A percentile compares a stretch with the other conserved stretches of the same genome.
These are phyloP conservation scores for Leptura quadrifasciata DNA, from an alignment of 2,888 invertebrate species.

Conservation along the genomic window DNA sequence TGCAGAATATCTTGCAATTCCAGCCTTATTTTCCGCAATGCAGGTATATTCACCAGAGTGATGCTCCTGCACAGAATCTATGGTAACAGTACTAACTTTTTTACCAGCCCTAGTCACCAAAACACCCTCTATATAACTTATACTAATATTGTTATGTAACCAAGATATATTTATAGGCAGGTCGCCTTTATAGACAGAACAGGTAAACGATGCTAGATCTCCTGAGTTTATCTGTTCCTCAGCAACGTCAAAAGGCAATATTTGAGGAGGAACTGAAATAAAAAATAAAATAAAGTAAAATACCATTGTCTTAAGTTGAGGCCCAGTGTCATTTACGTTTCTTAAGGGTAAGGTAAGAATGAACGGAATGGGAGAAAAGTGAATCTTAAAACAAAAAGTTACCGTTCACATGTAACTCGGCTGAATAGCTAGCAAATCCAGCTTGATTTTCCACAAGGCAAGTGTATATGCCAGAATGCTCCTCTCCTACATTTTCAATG, in stretches of 20 bases:
- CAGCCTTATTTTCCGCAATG: conserved; percentile 83
- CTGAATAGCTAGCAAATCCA: conserved; percentile 75
- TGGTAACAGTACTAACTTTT: conserved; percentile 75
- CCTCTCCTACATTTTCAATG: conserved; percentile 77
- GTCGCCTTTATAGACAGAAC: conserved; percentile 87
- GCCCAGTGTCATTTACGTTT: conserved; percentile 14
- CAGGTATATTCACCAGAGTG: conserved; percentile 76
- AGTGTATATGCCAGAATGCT: conserved; percentile 79
- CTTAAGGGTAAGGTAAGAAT: conserved; percentile 4
- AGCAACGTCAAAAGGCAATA: conserved; percentile 86
- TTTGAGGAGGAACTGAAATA: conserved; percentile 84
- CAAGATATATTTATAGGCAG: conserved; percentile 85
- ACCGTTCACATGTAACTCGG: conserved; percentile 82
- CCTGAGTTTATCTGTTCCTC: conserved; percentile 78
- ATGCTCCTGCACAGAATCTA: conserved; percentile 74
- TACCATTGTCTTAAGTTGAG: not conserved
- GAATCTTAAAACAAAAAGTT: conserved; percentile 22
- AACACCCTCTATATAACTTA: conserved; percentile 76
- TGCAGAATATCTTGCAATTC: conserved; percentile 78
- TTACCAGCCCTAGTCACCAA: conserved; percentile 77
- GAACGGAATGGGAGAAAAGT: conserved; percentile 2
- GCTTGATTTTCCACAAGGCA: conserved; percentile 81
- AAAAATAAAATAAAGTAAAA: not conserved
- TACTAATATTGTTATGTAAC: conserved; percentile 76
- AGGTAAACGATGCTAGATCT: conserved; percentile 71